These are phyloP conservation scores for Sminthopsis crassicaudata DNA, from an alignment of 2,113 vertebrate species.

Conservation along the genomic window DNA sequence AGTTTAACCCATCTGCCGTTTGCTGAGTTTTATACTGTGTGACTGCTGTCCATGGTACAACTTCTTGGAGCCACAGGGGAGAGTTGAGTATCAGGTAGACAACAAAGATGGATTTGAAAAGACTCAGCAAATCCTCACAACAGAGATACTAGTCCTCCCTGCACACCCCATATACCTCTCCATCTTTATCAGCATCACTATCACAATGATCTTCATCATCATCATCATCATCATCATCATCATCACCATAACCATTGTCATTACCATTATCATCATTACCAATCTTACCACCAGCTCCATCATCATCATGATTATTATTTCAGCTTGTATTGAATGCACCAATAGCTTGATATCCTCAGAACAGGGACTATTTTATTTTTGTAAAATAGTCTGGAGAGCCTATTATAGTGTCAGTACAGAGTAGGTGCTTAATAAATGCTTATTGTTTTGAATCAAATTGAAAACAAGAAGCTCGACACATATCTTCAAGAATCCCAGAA, in stretches of 20 bases:
- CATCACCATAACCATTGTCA: too few species aligned
- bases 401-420: background rate
- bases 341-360: background rate
- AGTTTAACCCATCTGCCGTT: background rate
- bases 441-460: background rate
- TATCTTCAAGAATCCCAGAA: background rate
- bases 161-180: background rate
- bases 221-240: background rate
- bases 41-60: background rate
- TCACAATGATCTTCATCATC: too few species aligned
- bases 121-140: background rate
- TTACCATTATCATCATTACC: background rate
- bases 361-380: background rate
- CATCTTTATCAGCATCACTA: background rate
- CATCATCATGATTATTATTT: background rate
- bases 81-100: background rate
- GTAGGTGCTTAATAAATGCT: background rate
- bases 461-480: background rate
- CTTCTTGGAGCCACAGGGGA: background rate
- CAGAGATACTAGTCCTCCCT: background rate
- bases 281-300: background rate
- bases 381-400: background rate
- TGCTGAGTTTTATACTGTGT: background rate
- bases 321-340: background rate
- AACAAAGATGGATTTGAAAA: background rate